Evolutionary conservation across 2,888 invertebrate genomes (phyloP).

Genomic region (Podotricha telesiphe): DNA sequence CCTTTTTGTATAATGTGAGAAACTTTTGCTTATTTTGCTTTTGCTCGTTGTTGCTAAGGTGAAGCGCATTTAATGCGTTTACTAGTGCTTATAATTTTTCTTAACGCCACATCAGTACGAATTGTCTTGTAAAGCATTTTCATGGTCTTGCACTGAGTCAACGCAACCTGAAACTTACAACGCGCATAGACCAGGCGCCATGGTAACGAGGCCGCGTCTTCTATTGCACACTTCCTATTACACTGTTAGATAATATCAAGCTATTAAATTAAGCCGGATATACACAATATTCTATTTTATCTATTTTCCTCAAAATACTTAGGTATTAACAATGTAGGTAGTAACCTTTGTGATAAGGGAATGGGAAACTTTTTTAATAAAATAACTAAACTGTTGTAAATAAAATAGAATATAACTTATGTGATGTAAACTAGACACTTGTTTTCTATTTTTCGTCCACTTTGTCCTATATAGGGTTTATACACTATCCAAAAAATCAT

Average conservation of each 20-base stretch:
- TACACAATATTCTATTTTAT: background rate
- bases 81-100: background rate
- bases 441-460: too few species aligned
- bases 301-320: background rate
- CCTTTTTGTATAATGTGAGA: background rate
- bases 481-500: too few species aligned
- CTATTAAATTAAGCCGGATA: conserved; percentile 16
- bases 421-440: too few species aligned
- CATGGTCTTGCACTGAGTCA: background rate
- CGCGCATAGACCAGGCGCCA: conserved; percentile 53
- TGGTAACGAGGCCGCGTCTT: conserved; percentile 57
- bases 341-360: background rate
- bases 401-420: background rate
- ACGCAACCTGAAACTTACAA: conserved; percentile 20
- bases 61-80: background rate
- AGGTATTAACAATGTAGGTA: background rate
- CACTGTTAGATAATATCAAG: conserved; percentile 33
- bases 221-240: conserved; percentile 53
- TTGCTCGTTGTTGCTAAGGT: background rate
- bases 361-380: background rate
- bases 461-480: too few species aligned
- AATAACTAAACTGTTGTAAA: background rate
- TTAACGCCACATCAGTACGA: background rate
- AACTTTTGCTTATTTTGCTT: too few species aligned
- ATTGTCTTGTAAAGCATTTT: conserved; percentile 15